Conservation (phyloP, 2,113 vertebrate species). For the Gavia stellata region DNA sequence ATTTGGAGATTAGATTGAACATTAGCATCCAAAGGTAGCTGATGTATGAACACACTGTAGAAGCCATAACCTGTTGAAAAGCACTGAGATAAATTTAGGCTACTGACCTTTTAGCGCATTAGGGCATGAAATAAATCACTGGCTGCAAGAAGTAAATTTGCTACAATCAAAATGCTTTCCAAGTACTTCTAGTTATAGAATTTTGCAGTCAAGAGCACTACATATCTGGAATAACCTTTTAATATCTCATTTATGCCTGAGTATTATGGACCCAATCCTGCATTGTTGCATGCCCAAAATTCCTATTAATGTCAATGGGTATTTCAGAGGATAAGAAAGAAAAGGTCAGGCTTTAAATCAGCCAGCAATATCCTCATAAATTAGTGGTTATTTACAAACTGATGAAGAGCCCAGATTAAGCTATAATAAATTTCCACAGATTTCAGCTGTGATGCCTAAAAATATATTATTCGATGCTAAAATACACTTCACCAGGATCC, state of each 20-base stretch:
- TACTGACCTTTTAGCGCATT: constrained; percentile 36
- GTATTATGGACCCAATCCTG: background rate
- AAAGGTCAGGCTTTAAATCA: constrained; percentile 6
- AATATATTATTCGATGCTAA: background rate
- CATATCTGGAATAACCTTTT: constrained; percentile 16
- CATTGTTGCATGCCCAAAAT: background rate
- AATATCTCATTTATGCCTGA: constrained; percentile 8
- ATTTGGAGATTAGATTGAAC: background rate
- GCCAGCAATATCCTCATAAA: background rate
- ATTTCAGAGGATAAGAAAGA: background rate
- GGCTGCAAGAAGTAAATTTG: constrained; percentile 26
- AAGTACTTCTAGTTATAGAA: background rate
- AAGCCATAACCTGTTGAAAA: constrained; percentile 63
- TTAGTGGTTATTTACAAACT: background rate
- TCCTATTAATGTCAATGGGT: background rate
- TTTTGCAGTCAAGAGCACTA: constrained; percentile 11
- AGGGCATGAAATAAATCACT: constrained; percentile 48
- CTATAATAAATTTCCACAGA: background rate
- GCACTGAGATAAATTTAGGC: constrained; percentile 43
- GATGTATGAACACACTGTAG: background rate
- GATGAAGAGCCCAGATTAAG: background rate
- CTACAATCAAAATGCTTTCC: constrained; percentile 50
- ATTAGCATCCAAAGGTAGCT: background rate
- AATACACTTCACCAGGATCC: background rate
- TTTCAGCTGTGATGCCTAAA: background rate